These are phyloP conservation scores for honey bee (Apis mellifera) DNA, from an alignment of 1,140 invertebrate species.

Conservation along the genomic window Amel_HAv3.1 CM009932.2:7196001-7196500, in stretches of 20 bases:
- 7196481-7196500: not conserved
- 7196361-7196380: no score
- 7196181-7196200: constrained; percentile 9
- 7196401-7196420: no score
- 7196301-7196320: not conserved
- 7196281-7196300: not conserved
- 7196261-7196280: constrained; percentile 19
- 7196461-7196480: no score
- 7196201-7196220: not conserved
- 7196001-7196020: constrained; percentile 64
- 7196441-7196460: no score
- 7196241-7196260: not conserved
- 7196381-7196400: no score
- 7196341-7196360: no score
- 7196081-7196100: constrained; percentile 49
- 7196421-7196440: no score
- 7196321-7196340: no score
- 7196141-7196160: constrained; percentile 38
- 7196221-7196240: not conserved
- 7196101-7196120: constrained; percentile 51
- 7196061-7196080: constrained; percentile 48
- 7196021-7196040: constrained; percentile 58
- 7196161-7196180: constrained; percentile 3
- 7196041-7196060: constrained; percentile 4
- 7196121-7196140: constrained; percentile 49